These are phyloP conservation scores for Rhingia rostrata DNA, from an alignment of 2,888 invertebrate genomes.

Conservation along the genomic window DNA sequence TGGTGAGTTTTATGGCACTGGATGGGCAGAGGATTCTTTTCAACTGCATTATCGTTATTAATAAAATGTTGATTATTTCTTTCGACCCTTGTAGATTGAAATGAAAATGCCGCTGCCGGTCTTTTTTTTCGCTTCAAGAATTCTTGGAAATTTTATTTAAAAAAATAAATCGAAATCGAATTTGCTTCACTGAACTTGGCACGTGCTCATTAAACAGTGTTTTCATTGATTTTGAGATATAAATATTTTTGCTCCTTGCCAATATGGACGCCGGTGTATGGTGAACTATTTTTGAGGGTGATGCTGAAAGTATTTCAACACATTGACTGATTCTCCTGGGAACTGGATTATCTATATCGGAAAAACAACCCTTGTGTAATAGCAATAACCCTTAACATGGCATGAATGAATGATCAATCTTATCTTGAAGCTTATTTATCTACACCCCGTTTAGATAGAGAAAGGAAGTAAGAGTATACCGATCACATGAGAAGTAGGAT, in stretches of 20 bases:
- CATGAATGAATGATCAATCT: too few species aligned
- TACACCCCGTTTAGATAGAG: too few species aligned
- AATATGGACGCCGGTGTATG: neutral
- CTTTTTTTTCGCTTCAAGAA: constrained; percentile 52
- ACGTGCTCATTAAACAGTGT: constrained; percentile 59
- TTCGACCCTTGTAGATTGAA: constrained; percentile 46
- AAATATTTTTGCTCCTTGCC: constrained; percentile 23
- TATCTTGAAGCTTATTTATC: too few species aligned
- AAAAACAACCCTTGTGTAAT: neutral
- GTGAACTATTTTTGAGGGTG: constrained; percentile 40
- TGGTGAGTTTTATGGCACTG: constrained; percentile 8
- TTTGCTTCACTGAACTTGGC: constrained; percentile 62
- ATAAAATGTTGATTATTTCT: constrained; percentile 69
- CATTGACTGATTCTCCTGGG: neutral
- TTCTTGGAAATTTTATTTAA: constrained; percentile 45
- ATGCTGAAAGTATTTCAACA: neutral
- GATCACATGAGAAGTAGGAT: too few species aligned
- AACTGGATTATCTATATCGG: neutral
- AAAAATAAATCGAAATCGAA: constrained; percentile 49
- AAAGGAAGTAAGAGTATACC: too few species aligned
- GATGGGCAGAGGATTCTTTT: constrained; percentile 39
- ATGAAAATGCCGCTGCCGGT: constrained; percentile 40
- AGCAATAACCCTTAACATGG: too few species aligned
- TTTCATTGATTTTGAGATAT: constrained; percentile 34
- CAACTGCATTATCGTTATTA: constrained; percentile 73